A percentile compares a stretch with the other conserved stretches of the same genome.
phyloP scores from a whole-genome alignment of 2,113 vertebrate species.

The Sciurus niger region DNA sequence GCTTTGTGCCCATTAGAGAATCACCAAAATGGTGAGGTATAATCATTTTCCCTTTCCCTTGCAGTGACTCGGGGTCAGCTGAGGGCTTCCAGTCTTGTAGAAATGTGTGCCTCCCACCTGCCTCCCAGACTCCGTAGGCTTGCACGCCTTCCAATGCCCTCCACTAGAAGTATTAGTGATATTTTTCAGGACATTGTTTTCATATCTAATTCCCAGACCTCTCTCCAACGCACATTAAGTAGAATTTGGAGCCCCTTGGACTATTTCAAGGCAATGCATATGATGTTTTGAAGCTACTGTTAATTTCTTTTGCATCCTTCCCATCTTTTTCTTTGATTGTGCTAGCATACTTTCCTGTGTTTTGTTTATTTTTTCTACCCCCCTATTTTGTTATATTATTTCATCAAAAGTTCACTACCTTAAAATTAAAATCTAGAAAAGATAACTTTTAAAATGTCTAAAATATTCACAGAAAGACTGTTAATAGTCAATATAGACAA shows the following conservation, averaged over 20 bases:
- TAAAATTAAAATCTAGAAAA: not conserved
- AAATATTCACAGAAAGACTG: not conserved
- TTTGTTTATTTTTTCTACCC: not conserved
- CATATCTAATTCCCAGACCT: not conserved
- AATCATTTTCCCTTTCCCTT: not conserved
- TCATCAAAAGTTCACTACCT: not conserved
- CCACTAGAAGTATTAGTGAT: not conserved
- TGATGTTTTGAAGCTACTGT: not conserved
- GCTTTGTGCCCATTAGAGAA: conserved; percentile 8
- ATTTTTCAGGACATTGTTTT: not conserved
- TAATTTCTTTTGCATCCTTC: not conserved
- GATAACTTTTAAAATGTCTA: not conserved
- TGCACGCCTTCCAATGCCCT: not conserved
- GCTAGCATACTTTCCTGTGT: not conserved
- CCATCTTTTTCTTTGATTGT: not conserved
- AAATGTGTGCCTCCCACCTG: not conserved
- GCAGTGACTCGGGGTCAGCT: not conserved
- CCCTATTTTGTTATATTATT: not conserved
- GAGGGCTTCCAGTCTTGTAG: not conserved
- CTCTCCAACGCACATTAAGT: not conserved
- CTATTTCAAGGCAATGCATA: not conserved
- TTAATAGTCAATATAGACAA: not conserved
- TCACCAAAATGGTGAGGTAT: not conserved
- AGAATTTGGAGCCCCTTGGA: not conserved
- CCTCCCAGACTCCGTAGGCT: not conserved